phyloP scores from a whole-genome alignment of 1,140 invertebrate genomes.

The Sweltsa coloradensis region DNA sequence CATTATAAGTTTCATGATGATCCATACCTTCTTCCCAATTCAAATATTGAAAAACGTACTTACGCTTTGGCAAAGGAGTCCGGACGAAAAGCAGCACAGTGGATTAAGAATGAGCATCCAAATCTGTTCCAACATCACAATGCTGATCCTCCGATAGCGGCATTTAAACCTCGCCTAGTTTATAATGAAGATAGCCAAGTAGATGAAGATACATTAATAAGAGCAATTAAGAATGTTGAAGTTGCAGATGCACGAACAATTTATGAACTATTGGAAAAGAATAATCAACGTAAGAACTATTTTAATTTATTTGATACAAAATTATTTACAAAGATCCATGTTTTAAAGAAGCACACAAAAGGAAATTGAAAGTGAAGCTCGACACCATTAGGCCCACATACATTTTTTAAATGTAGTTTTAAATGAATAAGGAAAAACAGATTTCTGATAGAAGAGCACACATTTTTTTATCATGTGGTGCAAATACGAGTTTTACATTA shows the following conservation, averaged over 20 bases:
- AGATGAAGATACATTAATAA: slow-evolving; percentile 43
- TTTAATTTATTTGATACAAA: slow-evolving; percentile 5
- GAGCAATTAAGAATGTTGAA: slow-evolving; percentile 48
- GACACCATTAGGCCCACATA: no score
- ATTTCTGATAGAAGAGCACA: no score
- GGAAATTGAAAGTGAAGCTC: no score
- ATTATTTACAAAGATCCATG: slow-evolving; percentile 1
- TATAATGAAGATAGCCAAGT: slow-evolving; percentile 59
- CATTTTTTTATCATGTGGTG: no score
- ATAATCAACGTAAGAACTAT: slow-evolving; percentile 35
- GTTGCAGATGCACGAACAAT: slow-evolving; percentile 57
- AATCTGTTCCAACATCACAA: slow-evolving; percentile 58
- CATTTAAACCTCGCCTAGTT: slow-evolving; percentile 51
- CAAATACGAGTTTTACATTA: no score
- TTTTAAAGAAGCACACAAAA: no score
- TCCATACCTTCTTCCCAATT: slow-evolving; percentile 71
- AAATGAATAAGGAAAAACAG: no score
- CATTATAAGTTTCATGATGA: slow-evolving; percentile 86
- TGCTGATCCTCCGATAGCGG: slow-evolving; percentile 55
- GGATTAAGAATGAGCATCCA: slow-evolving; percentile 64
- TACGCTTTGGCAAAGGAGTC: slow-evolving; percentile 74
- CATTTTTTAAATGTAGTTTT: no score
- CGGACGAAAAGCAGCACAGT: slow-evolving; percentile 74
- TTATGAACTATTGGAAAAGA: slow-evolving; percentile 53
- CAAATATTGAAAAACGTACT: slow-evolving; percentile 53